Base-by-base conservation (phyloP, 2,113 vertebrate species). In the Sorex fumeus region DNA sequence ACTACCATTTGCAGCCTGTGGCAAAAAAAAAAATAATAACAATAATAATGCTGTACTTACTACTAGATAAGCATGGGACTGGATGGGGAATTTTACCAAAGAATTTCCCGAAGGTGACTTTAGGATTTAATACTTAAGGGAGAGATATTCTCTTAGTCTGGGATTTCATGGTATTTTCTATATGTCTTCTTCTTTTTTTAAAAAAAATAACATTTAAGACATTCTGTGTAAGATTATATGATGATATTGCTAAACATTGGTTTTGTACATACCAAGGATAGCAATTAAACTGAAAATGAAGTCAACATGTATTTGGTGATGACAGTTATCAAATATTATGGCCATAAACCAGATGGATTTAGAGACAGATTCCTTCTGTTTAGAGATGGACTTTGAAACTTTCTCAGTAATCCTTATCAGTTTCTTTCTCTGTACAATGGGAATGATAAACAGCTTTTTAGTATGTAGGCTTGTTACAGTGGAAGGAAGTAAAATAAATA, bases 81-180 rank as follows among this genome's bases (percentile, higher is more conserved):
- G 12, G 47, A 57, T 0, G 3, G 23, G 3, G 4, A n/a, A 19
- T 18, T 64, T 45, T 3, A 40, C 12, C 45, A 40, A 1, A 82
- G 2, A 80, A 64, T 23, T n/a, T 82, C 64, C 30, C 60, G 60
- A 67, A 84, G 9, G 21, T 72, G 32, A 30, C 3, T 60, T 28
- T 45, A 69, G 70, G 43, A 47, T 86, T 88, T 71, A 43, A 82
- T 40, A 75, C 2, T 32, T 72, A 18, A 90, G 19, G 8, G 47
- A 80, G n/a, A 80, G 40, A 43, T 85, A 80, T 7, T 74, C 60
- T 69, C 32, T 72, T 90, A 9, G 28, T 50, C 57, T 83, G 79
- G 60, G 18, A 82, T 69, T 57, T 19, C 21, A 82, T 34, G 30
- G 34, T 25, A 87, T 32, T 78, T 74, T 74, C 16, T 57, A 40